Evolutionary conservation across 2,888 invertebrate species (phyloP), one percentile per base, ranked within the genome.

Genomic region (Eurytoma adleriae): DNA sequence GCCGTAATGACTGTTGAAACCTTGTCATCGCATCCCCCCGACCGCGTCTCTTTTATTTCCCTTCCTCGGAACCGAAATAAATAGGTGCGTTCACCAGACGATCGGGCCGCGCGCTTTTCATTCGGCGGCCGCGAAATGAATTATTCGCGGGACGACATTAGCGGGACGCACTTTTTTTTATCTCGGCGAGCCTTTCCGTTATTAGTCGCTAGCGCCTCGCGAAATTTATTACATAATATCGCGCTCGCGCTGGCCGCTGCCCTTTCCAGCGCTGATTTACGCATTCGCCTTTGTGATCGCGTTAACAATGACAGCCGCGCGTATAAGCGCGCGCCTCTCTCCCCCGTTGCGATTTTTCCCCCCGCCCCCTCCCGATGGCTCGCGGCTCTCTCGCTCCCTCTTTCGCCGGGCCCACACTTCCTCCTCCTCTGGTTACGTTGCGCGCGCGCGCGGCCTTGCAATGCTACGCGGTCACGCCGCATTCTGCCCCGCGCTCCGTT

Each of bases 361-460:
- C 54, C 50, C 54, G 24, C 54, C 27, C 48, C 5, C 27, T 54
- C 67, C 24, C 59, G 40, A 3, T 2, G 24, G 24, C 24, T 18
- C 30, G 18, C 68, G 12, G 52, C 72, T 80, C 61, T 10, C 48
- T 73, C 40, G 40, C 59, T 64, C 56, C 5, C 52, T 24, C 50
- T 14, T 30, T 24, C 24, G 18, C 48, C n/a, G 40, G 30, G 40
- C 57, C 54, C n/a, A 40, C 72, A 64, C 74, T 79, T 79, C 74
- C 79, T 79, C 50, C 68, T 79, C 70, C 16, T 48, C 57, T 71
- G 83, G 84, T 87, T 86, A 87, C 85, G 85, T 52, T 57, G 69
- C 40, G 30, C 57, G 16, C 40, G 59, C n/a, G 72, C 83, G 85
- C 87, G 89, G 87, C 89, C 88, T 89, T 89, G 89, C 89, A 89